These are phyloP conservation scores for Conomelus anceps DNA, from an alignment of 2,888 invertebrate species.

Conservation along the genomic window DNA sequence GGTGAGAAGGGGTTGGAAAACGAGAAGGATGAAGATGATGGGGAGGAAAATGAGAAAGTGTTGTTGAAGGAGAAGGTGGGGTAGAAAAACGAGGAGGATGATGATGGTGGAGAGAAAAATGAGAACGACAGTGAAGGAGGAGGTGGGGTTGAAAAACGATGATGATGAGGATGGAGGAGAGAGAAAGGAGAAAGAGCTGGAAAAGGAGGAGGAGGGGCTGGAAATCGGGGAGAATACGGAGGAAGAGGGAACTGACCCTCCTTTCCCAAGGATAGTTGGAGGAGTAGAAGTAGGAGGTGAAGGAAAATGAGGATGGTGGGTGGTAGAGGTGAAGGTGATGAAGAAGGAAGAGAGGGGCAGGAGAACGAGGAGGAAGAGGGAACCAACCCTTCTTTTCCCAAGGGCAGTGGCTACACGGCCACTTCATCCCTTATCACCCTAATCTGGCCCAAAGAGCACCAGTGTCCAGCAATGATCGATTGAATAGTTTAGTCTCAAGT, in stretches of 20 bases:
- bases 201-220: background rate
- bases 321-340: background rate
- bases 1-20: too few relatives aligned
- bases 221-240: background rate
- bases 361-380: background rate
- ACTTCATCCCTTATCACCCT: background rate
- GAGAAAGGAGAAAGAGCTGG: background rate
- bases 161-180: background rate
- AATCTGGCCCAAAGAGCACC: background rate
- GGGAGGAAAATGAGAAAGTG: too few relatives aligned
- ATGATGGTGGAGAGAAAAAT: too few relatives aligned
- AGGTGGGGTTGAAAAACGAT: background rate
- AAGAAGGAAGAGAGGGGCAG: background rate
- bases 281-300: background rate
- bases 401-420: background rate
- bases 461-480: background rate
- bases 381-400: background rate
- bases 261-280: background rate
- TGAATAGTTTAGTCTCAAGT: background rate
- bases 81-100: too few relatives aligned
- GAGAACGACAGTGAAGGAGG: background rate
- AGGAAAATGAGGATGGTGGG: background rate
- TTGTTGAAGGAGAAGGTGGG: too few relatives aligned
- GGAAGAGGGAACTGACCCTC: background rate
- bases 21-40: too few relatives aligned